Evolutionary conservation across 2,113 vertebrate genomes (phyloP).

Genomic region (Vulpes ferrilata): DNA sequence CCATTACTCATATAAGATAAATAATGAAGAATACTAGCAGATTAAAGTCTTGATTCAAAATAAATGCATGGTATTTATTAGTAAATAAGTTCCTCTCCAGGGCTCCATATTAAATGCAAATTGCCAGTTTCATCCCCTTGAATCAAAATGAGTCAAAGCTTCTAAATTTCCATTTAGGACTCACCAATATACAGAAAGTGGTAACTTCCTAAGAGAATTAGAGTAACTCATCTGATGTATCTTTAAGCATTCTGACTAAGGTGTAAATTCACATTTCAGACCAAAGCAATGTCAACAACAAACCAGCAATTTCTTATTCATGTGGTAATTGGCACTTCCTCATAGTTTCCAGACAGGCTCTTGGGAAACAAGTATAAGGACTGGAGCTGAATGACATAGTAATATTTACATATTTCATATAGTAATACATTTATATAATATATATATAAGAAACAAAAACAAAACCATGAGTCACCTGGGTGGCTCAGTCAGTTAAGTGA

Average conservation of each 20-base stretch:
- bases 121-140: background rate
- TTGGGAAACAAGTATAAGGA: background rate
- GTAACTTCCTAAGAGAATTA: background rate
- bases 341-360: background rate
- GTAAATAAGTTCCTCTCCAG: background rate
- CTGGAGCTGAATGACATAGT: fast-evolving
- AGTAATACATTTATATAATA: no score
- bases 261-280: background rate
- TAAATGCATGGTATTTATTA: background rate
- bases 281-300: background rate
- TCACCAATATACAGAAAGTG: background rate
- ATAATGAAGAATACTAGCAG: background rate
- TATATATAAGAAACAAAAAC: no score
- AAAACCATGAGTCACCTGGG: background rate
- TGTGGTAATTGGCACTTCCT: background rate
- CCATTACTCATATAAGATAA: background rate
- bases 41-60: background rate
- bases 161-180: background rate
- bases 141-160: background rate
- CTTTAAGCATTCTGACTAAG: background rate
- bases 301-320: background rate
- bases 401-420: background rate
- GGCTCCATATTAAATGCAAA: background rate
- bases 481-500: no score
- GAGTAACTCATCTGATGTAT: background rate